These are phyloP conservation scores for Malurus splendens DNA, from an alignment of 2,797 vertebrate species.

Conservation along the genomic window DNA sequence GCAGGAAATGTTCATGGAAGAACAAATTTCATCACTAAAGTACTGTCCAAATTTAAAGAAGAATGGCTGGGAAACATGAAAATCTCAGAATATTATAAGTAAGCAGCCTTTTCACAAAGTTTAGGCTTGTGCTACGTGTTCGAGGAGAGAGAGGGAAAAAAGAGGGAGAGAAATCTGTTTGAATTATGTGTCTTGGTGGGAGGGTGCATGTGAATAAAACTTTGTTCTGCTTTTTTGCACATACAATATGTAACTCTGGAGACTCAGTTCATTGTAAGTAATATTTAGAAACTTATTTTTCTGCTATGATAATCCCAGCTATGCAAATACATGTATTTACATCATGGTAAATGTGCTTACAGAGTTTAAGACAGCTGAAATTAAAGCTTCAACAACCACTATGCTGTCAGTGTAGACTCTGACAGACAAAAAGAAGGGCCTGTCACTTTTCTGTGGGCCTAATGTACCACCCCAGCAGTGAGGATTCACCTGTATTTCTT, in stretches of 20 bases:
- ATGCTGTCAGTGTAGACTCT: not conserved
- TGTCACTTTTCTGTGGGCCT: not conserved
- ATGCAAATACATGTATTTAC: not conserved
- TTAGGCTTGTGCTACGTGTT: rapidly evolving
- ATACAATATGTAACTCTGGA: not conserved
- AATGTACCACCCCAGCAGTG: not conserved
- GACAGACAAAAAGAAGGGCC: not conserved
- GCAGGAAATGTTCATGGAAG: constrained; percentile 77
- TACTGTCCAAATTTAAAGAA: constrained; percentile 87
- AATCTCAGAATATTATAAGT: constrained; percentile 49
- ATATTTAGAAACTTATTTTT: not conserved
- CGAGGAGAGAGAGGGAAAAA: not conserved
- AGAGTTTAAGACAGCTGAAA: not conserved
- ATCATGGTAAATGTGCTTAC: not conserved
- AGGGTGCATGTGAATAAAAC: not conserved
- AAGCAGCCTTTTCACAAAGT: not conserved
- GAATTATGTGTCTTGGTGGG: not conserved
- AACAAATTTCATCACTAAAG: constrained; percentile 85
- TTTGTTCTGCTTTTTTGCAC: not conserved
- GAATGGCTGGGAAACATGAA: constrained; percentile 79
- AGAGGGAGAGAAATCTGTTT: not conserved
- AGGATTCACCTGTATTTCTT: not conserved
- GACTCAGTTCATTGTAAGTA: not conserved
- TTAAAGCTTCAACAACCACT: not conserved
- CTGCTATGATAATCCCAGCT: not conserved